A percentile compares a stretch with the other conserved stretches of the same genome.
Conservation (phyloP, 92 coral and sea anemone genomes). For the Actinernus sp. region DNA sequence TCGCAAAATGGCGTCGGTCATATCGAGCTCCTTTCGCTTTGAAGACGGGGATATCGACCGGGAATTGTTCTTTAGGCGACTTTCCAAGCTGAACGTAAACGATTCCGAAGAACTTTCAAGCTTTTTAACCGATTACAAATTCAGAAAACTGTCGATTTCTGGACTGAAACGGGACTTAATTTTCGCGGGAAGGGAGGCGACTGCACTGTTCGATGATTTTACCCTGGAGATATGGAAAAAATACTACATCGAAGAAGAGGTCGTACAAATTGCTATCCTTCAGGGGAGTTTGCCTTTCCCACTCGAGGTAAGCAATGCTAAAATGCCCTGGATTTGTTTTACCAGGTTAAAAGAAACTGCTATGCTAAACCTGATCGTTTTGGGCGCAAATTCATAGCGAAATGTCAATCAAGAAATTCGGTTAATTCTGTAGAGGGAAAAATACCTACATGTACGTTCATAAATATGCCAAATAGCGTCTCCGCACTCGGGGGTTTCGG, state of each 20-base stretch:
- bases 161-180: conserved; percentile 83
- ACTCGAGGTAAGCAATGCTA: conserved; percentile 88
- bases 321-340: too few relatives aligned
- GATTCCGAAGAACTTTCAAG: conserved; percentile 35
- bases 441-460: too few relatives aligned
- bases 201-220: conserved; percentile 88
- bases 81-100: conserved; percentile 78
- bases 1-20: conserved; percentile 29
- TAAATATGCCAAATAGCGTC: too few relatives aligned
- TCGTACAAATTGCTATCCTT: conserved; percentile 81
- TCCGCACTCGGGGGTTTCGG: too few relatives aligned
- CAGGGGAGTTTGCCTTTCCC: conserved; percentile 87
- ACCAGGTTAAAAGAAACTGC: too few relatives aligned
- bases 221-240: conserved; percentile 86
- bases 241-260: conserved; percentile 85
- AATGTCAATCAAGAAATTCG: too few relatives aligned
- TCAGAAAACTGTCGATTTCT: conserved; percentile 68
- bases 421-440: too few relatives aligned
- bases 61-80: conserved; percentile 76
- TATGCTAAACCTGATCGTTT: too few relatives aligned
- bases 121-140: conserved; percentile 77
- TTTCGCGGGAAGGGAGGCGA: conserved; percentile 74
- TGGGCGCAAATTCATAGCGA: too few relatives aligned
- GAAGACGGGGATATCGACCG: conserved; percentile 64
- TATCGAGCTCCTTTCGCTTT: conserved; percentile 77